phyloP scores from a whole-genome alignment of 2,113 vertebrate genomes.

The Atlantisia rogersi region DNA sequence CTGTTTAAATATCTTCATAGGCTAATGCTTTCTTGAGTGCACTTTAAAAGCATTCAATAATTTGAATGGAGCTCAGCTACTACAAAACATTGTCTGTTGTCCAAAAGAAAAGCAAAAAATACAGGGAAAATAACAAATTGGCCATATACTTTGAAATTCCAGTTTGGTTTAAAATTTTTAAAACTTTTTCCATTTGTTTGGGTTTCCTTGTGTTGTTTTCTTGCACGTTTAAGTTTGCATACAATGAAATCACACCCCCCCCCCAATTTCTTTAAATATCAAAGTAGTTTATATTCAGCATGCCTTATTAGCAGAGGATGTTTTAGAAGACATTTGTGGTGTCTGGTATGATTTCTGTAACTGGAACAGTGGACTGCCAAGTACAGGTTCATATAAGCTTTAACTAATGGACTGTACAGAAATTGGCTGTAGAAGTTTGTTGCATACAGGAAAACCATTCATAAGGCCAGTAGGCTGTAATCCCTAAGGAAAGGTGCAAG shows the following conservation, averaged over 20 bases:
- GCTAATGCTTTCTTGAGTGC: neutral
- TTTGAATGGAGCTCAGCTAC: neutral
- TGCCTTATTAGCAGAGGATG: neutral
- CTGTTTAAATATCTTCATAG: neutral
- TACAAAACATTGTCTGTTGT: neutral
- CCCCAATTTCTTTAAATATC: neutral
- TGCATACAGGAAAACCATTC: neutral
- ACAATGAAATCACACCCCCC: neutral
- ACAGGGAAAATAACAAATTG: neutral
- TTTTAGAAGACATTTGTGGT: neutral
- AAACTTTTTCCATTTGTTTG: neutral
- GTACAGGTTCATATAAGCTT: neutral
- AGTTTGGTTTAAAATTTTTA: neutral
- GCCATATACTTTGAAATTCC: neutral
- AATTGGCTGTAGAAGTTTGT: neutral
- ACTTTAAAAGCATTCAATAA: neutral
- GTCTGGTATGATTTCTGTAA: neutral
- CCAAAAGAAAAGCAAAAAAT: neutral
- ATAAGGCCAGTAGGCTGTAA: neutral
- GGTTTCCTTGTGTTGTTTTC: neutral
- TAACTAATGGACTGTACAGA: neutral
- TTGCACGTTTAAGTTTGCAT: neutral
- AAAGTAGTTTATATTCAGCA: neutral
- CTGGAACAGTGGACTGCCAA: neutral
- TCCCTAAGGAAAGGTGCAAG: neutral